Evolutionary conservation across 1,140 invertebrate genomes (phyloP), one percentile per base, ranked within the genome.

Genomic region (Ptiloglossa arizonensis): DNA sequence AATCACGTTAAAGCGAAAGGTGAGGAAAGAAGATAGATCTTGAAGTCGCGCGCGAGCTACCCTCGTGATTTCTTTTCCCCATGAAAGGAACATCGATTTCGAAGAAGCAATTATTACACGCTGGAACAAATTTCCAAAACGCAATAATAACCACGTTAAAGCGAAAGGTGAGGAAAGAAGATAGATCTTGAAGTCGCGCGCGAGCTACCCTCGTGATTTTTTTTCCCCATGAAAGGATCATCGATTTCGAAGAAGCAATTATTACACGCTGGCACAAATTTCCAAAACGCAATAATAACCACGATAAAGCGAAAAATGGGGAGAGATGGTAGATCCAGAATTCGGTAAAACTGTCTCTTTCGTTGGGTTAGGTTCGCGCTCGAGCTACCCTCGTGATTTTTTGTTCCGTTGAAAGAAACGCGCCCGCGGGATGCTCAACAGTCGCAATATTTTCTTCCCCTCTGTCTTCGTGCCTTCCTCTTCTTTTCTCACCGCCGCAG

Each of bases 381-480:
- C 52, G 38, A 72, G 72, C 35, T 64, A 15, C 70, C n/a, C 29
- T n/a, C 48, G 38, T 52, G 13, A 35, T 63, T 60, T 79, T 82
- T 73, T 46, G 60, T 48, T 11, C 17, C n/a, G 29, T 22, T 13
- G 70, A 63, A 22, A 63, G 44, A 70, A 77, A 77, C 67, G 67
- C 5, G 29, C 29, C 46, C 38, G 44, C 50, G 32, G 54, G 75
- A 69, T 41, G 48, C 64, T 69, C 59, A 63, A 56, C 64, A 59
- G 46, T 68, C 17, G 64, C 82, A 70, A 79, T 71, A 83, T 54
- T 41, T 83, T 56, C 52, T 69, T 27, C 38, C 38, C 56, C 54
- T 22, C 24, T 48, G 11, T 27, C 22, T 35, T 54, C 70, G n/a
- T 48, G 15, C 46, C 44, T 22, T 38, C 32, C 27, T 52, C 48